These are phyloP conservation scores for Bombus soroeensis DNA, from an alignment of 1,140 invertebrate genomes.

Conservation along the genomic window DNA sequence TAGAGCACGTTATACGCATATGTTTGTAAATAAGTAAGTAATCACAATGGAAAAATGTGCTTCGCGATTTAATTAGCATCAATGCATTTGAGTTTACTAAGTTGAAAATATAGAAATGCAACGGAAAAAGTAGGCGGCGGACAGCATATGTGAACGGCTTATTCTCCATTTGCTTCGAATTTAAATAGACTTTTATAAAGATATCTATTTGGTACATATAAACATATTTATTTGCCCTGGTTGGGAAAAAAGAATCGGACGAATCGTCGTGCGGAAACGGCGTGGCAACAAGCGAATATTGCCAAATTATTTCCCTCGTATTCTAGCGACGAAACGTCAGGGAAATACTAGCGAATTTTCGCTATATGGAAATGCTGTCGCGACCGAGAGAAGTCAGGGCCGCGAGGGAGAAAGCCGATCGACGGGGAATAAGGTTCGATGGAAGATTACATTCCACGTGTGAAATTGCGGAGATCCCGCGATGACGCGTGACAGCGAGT, in stretches of 20 bases:
- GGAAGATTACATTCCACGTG: conserved; percentile 4
- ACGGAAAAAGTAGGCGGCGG: no score
- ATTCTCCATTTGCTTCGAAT: no score
- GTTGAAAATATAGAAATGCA: no score
- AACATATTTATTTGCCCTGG: background rate
- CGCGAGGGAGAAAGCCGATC: background rate
- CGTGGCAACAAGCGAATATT: background rate
- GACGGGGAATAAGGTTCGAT: background rate
- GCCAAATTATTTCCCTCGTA: background rate
- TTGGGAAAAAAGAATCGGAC: background rate
- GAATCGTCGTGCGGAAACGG: background rate
- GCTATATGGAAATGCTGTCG: background rate
- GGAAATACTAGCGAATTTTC: background rate
- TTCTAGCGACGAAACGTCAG: background rate
- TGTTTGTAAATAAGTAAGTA: no score
- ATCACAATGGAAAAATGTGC: no score
- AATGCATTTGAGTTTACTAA: no score
- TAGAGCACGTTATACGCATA: no score
- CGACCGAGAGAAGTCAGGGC: no score
- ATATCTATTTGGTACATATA: no score
- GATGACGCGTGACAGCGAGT: conserved; percentile 17
- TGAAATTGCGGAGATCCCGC: conserved; percentile 16
- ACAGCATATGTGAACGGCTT: no score
- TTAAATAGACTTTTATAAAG: no score
- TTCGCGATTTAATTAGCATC: no score